Evolutionary conservation across 1,140 invertebrate genomes (phyloP), one percentile per base, ranked within the genome.

Genomic region (Schlechtendalia chinensis): DNA sequence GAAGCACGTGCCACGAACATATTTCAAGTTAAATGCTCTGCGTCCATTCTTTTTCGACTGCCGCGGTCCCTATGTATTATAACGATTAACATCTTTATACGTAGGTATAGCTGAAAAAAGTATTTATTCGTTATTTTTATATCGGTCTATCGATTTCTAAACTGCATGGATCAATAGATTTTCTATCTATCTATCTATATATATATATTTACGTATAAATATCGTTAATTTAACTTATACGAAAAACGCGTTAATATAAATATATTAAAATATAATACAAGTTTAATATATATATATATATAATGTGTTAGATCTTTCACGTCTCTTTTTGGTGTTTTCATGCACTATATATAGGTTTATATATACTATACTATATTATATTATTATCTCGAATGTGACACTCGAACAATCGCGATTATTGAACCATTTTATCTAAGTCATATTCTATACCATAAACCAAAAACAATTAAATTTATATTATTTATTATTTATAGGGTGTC

Each of bases 1-100:
- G 27, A 45, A 77, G 56, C 74, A 77, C 74, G 74, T 77, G 74
- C 74, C 59, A 77, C 32, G 32, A 59, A 45, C 74, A 77, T 77
- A 77, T 77, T 77, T 77, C 74, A 77, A 77, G 74, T 77, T 58
- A 77, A 77, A 77, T 59, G 74, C 56, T 32, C 74, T 32, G 12
- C 24, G 3, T n/a, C 19, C 53, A 27, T n/a, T 10, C 56, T 58
- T 59, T 45, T 39, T 27, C 1, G 71, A 10, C 74, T 45, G n/a
- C 11, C n/a, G 39, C 16, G 54, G 54, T 75, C 27, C 29, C 32
- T 56, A 39, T 8, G 32, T 39, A 39, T n/a, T n/a, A 24, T 65
- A 45, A 77, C 59, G 32, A 59, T 58, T 24, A 59, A 59, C 32
- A 58, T 77, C 32, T 47, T 4, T 39, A 39, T n/a, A n/a, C n/a